phyloP scores from a whole-genome alignment of 2,888 invertebrate species.

The Chironomus riparius region DNA sequence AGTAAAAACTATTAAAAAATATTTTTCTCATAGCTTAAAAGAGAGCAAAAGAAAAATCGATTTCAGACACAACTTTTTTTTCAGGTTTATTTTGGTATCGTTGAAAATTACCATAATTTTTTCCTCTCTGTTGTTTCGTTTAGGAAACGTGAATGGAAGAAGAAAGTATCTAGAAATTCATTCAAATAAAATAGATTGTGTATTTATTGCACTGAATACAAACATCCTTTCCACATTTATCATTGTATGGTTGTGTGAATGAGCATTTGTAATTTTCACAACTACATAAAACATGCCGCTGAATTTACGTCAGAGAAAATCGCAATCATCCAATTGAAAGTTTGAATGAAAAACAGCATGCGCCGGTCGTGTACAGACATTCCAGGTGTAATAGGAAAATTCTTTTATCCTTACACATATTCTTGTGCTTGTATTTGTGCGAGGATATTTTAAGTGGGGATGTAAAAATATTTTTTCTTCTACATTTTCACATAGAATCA shows the following conservation, averaged over 20 bases:
- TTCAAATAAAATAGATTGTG: not conserved
- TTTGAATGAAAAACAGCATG: slow-evolving; percentile 1
- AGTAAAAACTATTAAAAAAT: too few relatives aligned
- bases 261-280: not conserved
- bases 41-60: not conserved
- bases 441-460: not conserved
- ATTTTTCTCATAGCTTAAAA: too few relatives aligned
- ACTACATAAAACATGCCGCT: not conserved
- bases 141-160: not conserved
- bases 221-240: not conserved
- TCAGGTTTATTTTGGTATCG: not conserved
- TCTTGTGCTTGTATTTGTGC: not conserved
- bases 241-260: not conserved
- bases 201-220: too few relatives aligned
- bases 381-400: slow-evolving; percentile 9
- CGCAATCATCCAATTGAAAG: slow-evolving; percentile 24
- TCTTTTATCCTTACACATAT: not conserved
- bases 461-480: not conserved
- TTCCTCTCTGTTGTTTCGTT: not conserved
- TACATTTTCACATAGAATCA: slow-evolving; percentile 31
- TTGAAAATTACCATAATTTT: not conserved
- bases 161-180: not conserved
- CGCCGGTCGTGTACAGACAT: not conserved
- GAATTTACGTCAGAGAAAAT: slow-evolving; percentile 10
- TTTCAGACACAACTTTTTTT: not conserved